Base-by-base conservation (phyloP, 2,113 vertebrate species). In the Sebastes schlegelii region DNA sequence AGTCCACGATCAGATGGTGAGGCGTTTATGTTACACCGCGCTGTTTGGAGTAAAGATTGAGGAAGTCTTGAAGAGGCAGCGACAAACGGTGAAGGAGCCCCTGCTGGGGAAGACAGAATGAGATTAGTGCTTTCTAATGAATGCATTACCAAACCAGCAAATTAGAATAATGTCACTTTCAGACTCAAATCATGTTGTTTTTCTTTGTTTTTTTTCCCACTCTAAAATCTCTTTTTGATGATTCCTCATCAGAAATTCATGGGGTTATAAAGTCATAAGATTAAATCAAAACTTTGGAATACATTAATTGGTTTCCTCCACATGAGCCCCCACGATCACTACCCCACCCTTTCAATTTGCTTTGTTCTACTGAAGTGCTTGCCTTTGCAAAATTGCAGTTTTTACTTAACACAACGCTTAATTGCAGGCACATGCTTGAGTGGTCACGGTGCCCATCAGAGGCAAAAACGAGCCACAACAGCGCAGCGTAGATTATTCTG, bases 371-470 rank as follows among this genome's bases (percentile, higher is more conserved):
- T 81, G 60, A 87, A 92, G 88, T 91, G 90, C 88, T 88, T 76
- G 89, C 87, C 83, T 89, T 64, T 89, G 90, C 92, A 94, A 92
- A 61, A 92, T 92, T 91, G 86, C 89, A 80, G 86, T 89, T 93
- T 93, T 94, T 92, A 93, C 88, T 93, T 93, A 92, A 93, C 84
- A 75, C 82, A 71, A 76, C 11, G 57, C 80, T 85, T 94, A 93
- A 93, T 92, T 94, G 91, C 90, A 81, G 84, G 86, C 91, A 91
- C 93, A 94, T 92, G 93, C 91, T 91, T 34, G 87, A 94, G 86
- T 79, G 70, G 88, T 84, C 88, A 89, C 78, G 52, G 73, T 85
- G 88, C 88, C 89, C 90, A 91, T 93, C 91, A 88, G 88, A 91
- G 78, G 77, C 88, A 23, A 85, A 34, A 91, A 90, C 84, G 87